phyloP scores from a whole-genome alignment of 2,797 vertebrate species.

The Acanthis flammea region DNA sequence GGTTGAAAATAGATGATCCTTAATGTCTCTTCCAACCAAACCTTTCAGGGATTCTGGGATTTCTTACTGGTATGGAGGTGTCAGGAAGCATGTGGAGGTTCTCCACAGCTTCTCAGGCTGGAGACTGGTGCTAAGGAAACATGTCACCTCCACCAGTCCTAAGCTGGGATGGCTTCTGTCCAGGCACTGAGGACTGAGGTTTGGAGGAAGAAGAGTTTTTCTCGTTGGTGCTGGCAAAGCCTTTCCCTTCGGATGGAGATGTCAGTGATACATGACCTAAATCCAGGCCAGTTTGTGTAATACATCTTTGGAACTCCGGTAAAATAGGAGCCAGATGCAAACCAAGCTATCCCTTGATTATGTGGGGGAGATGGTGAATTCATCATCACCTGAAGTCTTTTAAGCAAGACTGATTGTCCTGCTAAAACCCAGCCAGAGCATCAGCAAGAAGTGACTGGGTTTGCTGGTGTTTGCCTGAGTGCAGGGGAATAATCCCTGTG shows the following conservation, averaged over 20 bases:
- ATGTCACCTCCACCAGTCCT: accelerated
- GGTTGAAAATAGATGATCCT: background rate
- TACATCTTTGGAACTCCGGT: background rate
- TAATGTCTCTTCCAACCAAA: background rate
- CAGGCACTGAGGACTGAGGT: background rate
- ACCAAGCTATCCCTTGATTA: constrained; percentile 46
- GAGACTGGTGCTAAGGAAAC: background rate
- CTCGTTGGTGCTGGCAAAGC: background rate
- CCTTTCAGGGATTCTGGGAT: background rate
- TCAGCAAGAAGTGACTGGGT: constrained; percentile 7
- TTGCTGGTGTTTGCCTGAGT: background rate
- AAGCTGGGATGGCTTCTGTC: background rate
- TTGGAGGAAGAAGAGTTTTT: background rate
- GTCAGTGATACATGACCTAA: constrained; percentile 41
- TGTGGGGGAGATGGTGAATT: constrained; percentile 29
- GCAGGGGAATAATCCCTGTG: background rate
- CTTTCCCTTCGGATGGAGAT: background rate
- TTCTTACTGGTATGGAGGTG: background rate
- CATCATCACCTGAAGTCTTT: constrained; percentile 41
- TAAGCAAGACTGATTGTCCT: constrained; percentile 52
- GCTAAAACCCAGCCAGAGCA: background rate
- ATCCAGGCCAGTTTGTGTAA: constrained; percentile 12
- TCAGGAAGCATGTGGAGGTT: background rate
- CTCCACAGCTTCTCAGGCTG: background rate
- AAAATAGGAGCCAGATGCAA: constrained; percentile 42